Conservation (phyloP, 2,888 invertebrate genomes). For the Ochropacha duplaris region DNA sequence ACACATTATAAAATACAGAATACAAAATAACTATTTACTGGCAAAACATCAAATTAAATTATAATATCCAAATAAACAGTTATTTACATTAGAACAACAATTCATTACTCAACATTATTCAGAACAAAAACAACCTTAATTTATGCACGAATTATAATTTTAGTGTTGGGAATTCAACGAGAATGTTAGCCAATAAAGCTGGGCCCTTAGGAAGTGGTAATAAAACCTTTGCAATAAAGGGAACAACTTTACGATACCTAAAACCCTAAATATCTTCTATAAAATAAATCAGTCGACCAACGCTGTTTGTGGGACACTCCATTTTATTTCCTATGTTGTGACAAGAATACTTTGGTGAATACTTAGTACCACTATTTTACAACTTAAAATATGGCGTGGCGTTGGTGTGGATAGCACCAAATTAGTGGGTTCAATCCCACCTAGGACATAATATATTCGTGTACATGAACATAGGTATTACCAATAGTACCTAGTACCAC, state of each 20-base stretch:
- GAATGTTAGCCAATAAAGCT: constrained; percentile 1
- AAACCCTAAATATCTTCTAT: neutral
- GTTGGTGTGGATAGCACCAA: no score
- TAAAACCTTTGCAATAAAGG: constrained; percentile 4
- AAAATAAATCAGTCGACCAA: constrained; percentile 2
- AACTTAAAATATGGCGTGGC: no score
- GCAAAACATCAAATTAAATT: neutral
- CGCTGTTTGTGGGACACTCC: neutral
- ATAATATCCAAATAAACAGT: neutral
- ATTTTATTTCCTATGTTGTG: neutral
- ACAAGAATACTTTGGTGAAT: neutral
- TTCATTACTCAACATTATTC: neutral
- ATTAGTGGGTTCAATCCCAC: no score
- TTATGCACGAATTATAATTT: neutral
- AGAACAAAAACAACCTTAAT: neutral
- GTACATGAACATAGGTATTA: no score
- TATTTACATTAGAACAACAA: neutral
- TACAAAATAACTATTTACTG: no score
- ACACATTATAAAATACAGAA: no score
- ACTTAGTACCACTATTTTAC: no score
- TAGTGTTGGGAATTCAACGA: neutral
- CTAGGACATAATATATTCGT: no score
- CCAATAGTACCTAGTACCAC: no score
- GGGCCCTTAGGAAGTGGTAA: neutral
- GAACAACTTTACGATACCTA: constrained; percentile 2